Evolutionary conservation across 2,888 invertebrate species (phyloP), one percentile per base, ranked within the genome.

Genomic region (Heterodera filipjevi): DNA sequence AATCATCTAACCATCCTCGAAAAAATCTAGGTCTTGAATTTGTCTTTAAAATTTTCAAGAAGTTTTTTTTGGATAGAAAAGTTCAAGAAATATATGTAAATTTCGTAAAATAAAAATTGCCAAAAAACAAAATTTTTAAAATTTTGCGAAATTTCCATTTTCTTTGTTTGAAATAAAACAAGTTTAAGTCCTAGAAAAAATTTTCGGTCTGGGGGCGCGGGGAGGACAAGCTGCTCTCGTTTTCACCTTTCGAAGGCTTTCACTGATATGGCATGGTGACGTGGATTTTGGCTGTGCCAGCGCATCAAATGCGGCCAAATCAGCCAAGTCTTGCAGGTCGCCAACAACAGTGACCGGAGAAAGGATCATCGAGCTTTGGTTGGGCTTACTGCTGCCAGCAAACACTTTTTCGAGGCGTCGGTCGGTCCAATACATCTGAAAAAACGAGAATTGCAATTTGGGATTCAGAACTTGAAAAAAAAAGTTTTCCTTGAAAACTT

Each of bases 301-400:
- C 6, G 93, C 92, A 88, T 96, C 95, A 89, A 94, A 98, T 82
- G 97, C 94, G 0, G 93, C 94, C 78, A 98, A 94, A 87, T 96
- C 96, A 35, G 95, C 92, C 12, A 98, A 90, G 88, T 94, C 94
- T 3, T 93, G 93, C 64, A 97, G 90, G 87, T 95, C 95, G 6
- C 87, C 85, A 19, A 84, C 84, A 19, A 88, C 80, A 2, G 87
- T 86, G 14, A 84, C 82, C 33, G 88, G 88, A 14, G 88, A 85
- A 6, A 88, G 80, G 22, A 86, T 78, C 12, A 85, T 79, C 14
- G 84, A 82, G 0, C 86, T 87, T 73, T 85, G 85, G 77, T 87
- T 87, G 5, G 88, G 88, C 66, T 78, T 80, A 78, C 81, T 79
- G 46, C 84, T 81, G 1, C 86, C 86, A n/a, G 83, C 81, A 84